Evolutionary conservation across 2,797 vertebrate genomes (phyloP).

Genomic region (Sebastes steindachneri): DNA sequence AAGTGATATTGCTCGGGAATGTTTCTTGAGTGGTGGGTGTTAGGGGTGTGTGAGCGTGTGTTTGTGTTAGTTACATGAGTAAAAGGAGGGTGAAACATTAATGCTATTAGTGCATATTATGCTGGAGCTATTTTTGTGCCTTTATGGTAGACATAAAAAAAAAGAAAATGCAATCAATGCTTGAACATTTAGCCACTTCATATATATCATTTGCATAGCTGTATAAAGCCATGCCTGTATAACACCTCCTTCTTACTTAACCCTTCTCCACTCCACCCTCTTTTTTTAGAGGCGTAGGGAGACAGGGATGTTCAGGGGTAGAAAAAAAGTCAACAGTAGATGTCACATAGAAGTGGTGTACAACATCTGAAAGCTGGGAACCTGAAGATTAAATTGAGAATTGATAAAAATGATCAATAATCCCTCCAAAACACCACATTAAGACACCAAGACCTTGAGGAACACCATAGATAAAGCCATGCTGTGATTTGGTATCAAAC

Average conservation of each 20-base stretch:
- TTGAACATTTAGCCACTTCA: not conserved
- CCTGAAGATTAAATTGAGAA: too few species aligned
- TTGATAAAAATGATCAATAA: too few species aligned
- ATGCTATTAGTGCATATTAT: conserved; percentile 31
- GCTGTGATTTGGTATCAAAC: too few species aligned
- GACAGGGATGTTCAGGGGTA: too few species aligned
- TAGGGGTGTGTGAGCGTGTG: conserved; percentile 16
- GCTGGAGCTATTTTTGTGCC: conserved; percentile 39
- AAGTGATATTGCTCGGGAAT: conserved; percentile 60
- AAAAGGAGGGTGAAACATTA: conserved; percentile 16
- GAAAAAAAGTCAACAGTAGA: too few species aligned
- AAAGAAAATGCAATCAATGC: conserved; percentile 8
- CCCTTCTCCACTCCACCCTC: too few species aligned
- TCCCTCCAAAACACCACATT: too few species aligned
- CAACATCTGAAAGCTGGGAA: too few species aligned
- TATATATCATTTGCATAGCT: not conserved
- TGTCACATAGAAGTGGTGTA: too few species aligned
- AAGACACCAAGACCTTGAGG: too few species aligned
- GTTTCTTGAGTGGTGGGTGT: conserved; percentile 54
- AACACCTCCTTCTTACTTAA: not conserved
- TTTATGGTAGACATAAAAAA: conserved; percentile 27
- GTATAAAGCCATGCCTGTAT: not conserved
- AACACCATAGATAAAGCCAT: too few species aligned
- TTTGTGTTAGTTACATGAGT: conserved; percentile 50
- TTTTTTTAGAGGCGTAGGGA: too few species aligned